A percentile compares a stretch with the other conserved stretches of the same genome.
These are phyloP conservation scores for Oreochromis grahami DNA, from an alignment of 2,797 vertebrate species.

Conservation along the genomic window DNA sequence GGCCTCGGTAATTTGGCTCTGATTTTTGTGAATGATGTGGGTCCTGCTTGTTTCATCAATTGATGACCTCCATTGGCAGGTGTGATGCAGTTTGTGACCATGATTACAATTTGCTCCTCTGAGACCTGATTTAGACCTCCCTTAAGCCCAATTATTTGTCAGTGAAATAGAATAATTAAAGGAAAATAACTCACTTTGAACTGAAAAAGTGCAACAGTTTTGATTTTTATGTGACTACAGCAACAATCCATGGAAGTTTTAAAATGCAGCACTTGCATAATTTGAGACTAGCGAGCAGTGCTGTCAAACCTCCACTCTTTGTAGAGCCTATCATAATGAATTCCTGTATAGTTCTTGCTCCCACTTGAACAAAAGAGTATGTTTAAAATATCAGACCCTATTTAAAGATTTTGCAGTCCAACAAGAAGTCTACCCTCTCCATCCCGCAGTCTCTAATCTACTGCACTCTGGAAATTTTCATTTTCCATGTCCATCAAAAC, in stretches of 20 bases:
- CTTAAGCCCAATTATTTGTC: not conserved
- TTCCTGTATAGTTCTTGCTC: conserved; percentile 35
- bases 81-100: not conserved
- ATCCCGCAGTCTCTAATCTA: conserved; percentile 52
- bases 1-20: not conserved
- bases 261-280: conserved; percentile 28
- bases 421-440: conserved; percentile 36
- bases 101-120: not conserved
- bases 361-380: conserved; percentile 35
- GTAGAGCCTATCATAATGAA: conserved; percentile 33
- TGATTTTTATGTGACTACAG: not conserved
- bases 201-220: not conserved
- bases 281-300: conserved; percentile 16
- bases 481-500: conserved; percentile 42
- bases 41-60: not conserved
- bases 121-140: not conserved
- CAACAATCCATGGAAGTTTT: not conserved
- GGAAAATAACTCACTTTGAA: not conserved
- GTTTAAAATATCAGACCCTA: conserved; percentile 55
- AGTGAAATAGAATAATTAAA: not conserved
- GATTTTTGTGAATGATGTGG: not conserved
- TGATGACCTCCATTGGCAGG: not conserved
- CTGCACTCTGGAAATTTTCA: conserved; percentile 37
- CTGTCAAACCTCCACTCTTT: conserved; percentile 36
- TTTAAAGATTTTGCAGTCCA: conserved; percentile 61